phyloP scores from a whole-genome alignment of 2,888 invertebrate species.

The Augiades crinisus region DNA sequence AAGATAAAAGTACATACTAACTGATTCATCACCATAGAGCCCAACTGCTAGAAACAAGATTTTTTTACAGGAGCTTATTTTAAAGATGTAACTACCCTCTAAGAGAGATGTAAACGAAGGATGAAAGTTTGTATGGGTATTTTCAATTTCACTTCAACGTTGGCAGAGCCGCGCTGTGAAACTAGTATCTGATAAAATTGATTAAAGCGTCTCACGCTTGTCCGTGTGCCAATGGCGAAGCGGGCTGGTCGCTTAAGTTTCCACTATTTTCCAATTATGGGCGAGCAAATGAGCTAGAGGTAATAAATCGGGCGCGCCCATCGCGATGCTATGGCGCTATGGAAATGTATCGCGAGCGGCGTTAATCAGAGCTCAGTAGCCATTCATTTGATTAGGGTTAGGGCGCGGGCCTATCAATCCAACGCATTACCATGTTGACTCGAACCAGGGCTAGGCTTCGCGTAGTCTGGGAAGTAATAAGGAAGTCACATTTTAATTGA shows the following conservation, averaged over 20 bases:
- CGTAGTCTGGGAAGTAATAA: no score
- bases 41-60: no score
- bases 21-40: no score
- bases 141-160: no score
- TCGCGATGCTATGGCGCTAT: slow-evolving; percentile 43
- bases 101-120: no score
- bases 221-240: background rate
- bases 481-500: background rate
- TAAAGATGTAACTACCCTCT: no score
- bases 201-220: no score
- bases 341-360: slow-evolving; percentile 67
- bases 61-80: no score
- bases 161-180: no score
- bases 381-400: slow-evolving; percentile 82
- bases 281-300: slow-evolving; percentile 37
- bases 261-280: slow-evolving; percentile 28
- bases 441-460: slow-evolving; percentile 43
- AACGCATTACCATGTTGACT: slow-evolving; percentile 72
- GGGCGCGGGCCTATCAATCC: slow-evolving; percentile 79
- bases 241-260: slow-evolving; percentile 15
- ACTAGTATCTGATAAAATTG: no score
- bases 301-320: slow-evolving; percentile 68
- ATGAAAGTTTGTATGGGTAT: no score
- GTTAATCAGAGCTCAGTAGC: slow-evolving; percentile 78
- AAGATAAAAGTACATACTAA: no score